Evolutionary conservation across 1,140 invertebrate genomes (phyloP), one percentile per base, ranked within the genome.

Genomic region (Cyphomyrmex costatus): DNA sequence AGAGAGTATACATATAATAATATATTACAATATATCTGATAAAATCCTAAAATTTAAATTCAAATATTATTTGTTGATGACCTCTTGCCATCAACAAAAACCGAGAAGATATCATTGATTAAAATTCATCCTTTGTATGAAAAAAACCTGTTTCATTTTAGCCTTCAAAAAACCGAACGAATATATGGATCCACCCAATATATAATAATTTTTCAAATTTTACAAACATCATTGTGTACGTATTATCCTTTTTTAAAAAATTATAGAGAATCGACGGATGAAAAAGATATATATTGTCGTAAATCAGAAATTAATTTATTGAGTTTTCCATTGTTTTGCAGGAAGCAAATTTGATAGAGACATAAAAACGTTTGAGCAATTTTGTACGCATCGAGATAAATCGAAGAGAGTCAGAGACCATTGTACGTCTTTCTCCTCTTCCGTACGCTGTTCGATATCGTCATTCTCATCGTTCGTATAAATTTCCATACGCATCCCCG

Each of bases 401-500:
- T 33, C 51, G 49, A 16, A 58, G 73, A 53, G 58, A 71, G 79
- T 36, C 8, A 30, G 46, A 66, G 63, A 86, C 83, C 87, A 92
- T 93, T 93, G 88, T 91, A 88, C 74, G 73, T 90, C 84, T 86
- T 76, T 78, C 74, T 33, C 21, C 33, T 36, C 63, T 86, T 53
- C 61, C 33, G 51, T 49, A 78, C 53, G 19, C 16, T 71, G 27
- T 49, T 86, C 83, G 74, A 89, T 93, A 93, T 92, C 91, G 80
- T 80, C 70, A 65, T 63, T 78, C 86, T 88, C 86, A 92, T 92
- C 91, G 80, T 77, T 66, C 71, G 92, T 93, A 93, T 93, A 93
- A 92, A 93, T 93, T 93, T 93, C 92, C 92, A 93, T 93, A 92
- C 74, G 90, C 61, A 86, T 89, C 89, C 79, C 70, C 42, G 76